Evolutionary conservation across 2,113 vertebrate species (phyloP).

Genomic region (Corydoras sp.): DNA sequence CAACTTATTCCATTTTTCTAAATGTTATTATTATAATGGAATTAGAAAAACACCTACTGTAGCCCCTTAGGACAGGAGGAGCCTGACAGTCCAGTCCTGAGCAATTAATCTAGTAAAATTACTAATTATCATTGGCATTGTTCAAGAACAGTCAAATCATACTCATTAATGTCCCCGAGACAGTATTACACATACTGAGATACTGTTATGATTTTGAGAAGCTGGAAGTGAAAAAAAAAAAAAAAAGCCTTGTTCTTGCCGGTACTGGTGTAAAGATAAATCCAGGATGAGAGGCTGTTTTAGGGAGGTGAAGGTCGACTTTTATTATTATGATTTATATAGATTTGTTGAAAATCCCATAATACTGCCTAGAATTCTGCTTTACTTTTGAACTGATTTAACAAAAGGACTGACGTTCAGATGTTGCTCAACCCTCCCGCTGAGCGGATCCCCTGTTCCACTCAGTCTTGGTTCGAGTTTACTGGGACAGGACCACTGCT

Average conservation of each 20-base stretch:
- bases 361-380: neutral
- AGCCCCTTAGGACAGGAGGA: no score
- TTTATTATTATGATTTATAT: constrained; percentile 10
- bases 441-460: constrained; percentile 9
- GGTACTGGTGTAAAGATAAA: constrained; percentile 6
- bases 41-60: no score
- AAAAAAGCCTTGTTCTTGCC: neutral
- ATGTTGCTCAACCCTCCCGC: constrained; percentile 10
- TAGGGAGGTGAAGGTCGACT: neutral
- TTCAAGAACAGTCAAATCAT: no score
- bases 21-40: no score
- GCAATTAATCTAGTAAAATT: no score
- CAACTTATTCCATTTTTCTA: no score
- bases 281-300: constrained; percentile 1
- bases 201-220: no score
- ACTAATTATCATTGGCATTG: no score
- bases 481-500: neutral
- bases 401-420: neutral
- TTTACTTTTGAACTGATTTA: neutral
- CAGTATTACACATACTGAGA: no score
- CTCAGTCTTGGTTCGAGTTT: constrained; percentile 5
- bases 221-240: no score
- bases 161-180: no score
- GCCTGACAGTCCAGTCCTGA: no score
- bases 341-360: constrained; percentile 17